Conservation (phyloP, 2,797 vertebrate species). For the Rhinoraja longicauda region DNA sequence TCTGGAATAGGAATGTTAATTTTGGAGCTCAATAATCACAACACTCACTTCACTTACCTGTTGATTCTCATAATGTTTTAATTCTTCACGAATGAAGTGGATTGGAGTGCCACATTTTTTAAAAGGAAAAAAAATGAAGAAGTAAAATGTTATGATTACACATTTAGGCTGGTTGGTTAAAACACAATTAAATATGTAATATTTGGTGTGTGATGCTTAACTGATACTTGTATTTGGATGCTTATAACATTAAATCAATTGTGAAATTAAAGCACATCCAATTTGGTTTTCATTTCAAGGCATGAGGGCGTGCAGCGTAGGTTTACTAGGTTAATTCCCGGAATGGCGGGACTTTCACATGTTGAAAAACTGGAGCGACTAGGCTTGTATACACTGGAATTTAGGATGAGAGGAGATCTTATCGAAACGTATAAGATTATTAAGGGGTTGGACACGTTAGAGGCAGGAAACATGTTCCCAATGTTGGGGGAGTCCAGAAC, state of each 20-base stretch:
- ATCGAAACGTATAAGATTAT: no score
- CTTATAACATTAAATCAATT: not conserved
- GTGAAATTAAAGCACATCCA: not conserved
- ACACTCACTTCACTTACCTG: no score
- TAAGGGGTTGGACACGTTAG: no score
- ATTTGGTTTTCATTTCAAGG: constrained; percentile 19
- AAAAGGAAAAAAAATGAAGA: not conserved
- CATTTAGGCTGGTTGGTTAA: not conserved
- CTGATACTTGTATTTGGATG: not conserved
- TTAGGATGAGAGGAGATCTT: no score
- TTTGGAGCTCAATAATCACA: not conserved
- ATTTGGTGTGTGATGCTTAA: not conserved
- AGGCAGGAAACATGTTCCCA: no score
- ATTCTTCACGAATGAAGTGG: not conserved
- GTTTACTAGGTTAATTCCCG: no score
- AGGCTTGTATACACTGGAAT: no score
- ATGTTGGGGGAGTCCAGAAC: no score
- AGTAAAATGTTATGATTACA: not conserved
- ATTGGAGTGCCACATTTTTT: not conserved
- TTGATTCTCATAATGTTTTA: not conserved
- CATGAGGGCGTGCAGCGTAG: no score
- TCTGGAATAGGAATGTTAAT: not conserved
- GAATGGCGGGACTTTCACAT: no score
- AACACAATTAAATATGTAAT: not conserved
- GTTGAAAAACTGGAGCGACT: no score